Percentiles rank a stretch among this genome's conserved stretches.
Evolutionary conservation across 1,140 invertebrate genomes (phyloP).

Genomic region (Calycopis cecrops): DNA sequence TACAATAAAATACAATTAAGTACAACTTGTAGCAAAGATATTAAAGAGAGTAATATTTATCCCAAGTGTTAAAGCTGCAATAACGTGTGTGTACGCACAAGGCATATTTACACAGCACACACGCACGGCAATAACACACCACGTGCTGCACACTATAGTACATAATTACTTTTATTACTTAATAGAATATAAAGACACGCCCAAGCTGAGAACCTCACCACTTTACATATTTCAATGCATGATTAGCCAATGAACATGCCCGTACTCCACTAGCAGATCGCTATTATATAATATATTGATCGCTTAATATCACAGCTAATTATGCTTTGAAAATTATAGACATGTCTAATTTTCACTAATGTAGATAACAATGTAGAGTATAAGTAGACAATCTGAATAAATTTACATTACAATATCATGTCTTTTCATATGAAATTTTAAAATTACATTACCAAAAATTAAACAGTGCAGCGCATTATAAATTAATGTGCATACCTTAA

Average conservation of each 20-base stretch:
- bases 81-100: slow-evolving; percentile 72
- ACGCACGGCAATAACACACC: slow-evolving; percentile 65
- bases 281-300: slow-evolving; percentile 74
- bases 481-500: slow-evolving; percentile 77
- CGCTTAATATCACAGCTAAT: slow-evolving; percentile 75
- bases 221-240: slow-evolving; percentile 74
- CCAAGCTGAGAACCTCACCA: slow-evolving; percentile 65
- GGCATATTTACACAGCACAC: slow-evolving; percentile 74
- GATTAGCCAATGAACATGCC: slow-evolving; percentile 74
- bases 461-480: slow-evolving; percentile 76
- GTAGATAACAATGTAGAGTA: slow-evolving; percentile 74
- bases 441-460: slow-evolving; percentile 75
- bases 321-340: slow-evolving; percentile 75
- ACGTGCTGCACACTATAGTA: slow-evolving; percentile 72
- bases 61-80: slow-evolving; percentile 73
- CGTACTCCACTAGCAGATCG: slow-evolving; percentile 66
- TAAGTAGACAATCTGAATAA: slow-evolving; percentile 74
- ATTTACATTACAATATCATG: slow-evolving; percentile 75
- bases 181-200: slow-evolving; percentile 73
- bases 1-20: slow-evolving; percentile 78
- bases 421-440: slow-evolving; percentile 74
- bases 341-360: slow-evolving; percentile 75
- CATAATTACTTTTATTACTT: slow-evolving; percentile 72
- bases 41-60: slow-evolving; percentile 76
- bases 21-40: slow-evolving; percentile 77